Base-by-base conservation (phyloP, 2,113 vertebrate genomes). In the Paedocypris sp. region DNA sequence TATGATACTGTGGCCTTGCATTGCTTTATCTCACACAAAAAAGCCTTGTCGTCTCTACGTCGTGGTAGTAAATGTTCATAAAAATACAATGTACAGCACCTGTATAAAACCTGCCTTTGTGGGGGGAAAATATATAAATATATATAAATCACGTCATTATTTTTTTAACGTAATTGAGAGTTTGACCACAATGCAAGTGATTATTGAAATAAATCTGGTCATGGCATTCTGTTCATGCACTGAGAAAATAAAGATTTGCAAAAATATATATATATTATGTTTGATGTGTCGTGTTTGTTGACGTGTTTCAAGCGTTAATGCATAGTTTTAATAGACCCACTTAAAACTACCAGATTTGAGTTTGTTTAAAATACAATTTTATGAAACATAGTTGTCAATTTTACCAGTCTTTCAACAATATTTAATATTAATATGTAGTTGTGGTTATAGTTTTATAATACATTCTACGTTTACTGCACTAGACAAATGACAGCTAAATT, bases 131-230 rank as follows among this genome's bases (percentile, higher is more conserved):
- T 87, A 82, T 65, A 67, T 88, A 88, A 62, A 86, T 83, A 89
- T 85, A 84, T 97, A 90, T 96, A 97, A 94, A 98, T 94, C 41
- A 70, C 89, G 90, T 82, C 85, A 93, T 97, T 96, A 97, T 98
- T 97, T 98, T 98, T 98, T 91, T 97, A 98, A 91, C n/a, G 77
- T 84, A 92, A 88, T 88, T 83, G 83, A 82, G 83, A 83, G 77
- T 74, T 76, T 72, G 50, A 42, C 19, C 19, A 56, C 49, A 79
- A 79, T 76, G 78, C 72, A 76, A 80, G 71, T 72, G 72, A 59
- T 79, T 69, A 78, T 77, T 73, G 67, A 53, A 78, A 73, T 71
- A 60, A 78, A 75, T 69, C 54, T 80, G 70, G 77, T 86, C 67
- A 69, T 71, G 82, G 83, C 77, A 66, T 88, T 81, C 75, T 82